Percentiles rank a stretch among this genome's conserved stretches.
Conservation (phyloP, 2,113 vertebrate species). For the Terrapene triunguis region DNA sequence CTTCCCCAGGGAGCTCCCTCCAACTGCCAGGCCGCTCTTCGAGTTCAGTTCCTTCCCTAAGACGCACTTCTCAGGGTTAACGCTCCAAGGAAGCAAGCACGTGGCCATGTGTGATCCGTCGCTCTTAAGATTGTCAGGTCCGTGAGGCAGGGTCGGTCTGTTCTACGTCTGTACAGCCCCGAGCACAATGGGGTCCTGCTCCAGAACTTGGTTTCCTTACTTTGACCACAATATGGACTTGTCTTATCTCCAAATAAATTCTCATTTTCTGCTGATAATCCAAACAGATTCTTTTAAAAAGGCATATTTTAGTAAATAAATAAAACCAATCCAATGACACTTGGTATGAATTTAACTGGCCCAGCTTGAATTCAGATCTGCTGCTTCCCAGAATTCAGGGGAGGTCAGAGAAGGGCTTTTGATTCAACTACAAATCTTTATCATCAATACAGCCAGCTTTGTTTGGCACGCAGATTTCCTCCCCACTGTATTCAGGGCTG, state of each 20-base stretch:
- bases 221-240: neutral
- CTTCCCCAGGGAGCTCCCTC: neutral
- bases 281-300: neutral
- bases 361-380: neutral
- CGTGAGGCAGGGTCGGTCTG: neutral
- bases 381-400: neutral
- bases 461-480: neutral
- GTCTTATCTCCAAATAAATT: neutral
- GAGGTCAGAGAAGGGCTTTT: neutral
- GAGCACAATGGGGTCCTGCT: neutral
- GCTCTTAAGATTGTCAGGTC: too few relatives aligned
- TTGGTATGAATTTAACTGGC: neutral
- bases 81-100: neutral
- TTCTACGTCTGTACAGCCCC: neutral
- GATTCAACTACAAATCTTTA: neutral
- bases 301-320: neutral
- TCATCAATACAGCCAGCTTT: neutral
- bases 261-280: neutral
- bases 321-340: neutral
- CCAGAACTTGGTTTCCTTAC: neutral
- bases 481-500: neutral
- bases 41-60: neutral
- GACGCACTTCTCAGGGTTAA: neutral
- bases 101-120: neutral
- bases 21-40: neutral